phyloP scores from a whole-genome alignment of 2,113 vertebrate species.

The Mastomys coucha region DNA sequence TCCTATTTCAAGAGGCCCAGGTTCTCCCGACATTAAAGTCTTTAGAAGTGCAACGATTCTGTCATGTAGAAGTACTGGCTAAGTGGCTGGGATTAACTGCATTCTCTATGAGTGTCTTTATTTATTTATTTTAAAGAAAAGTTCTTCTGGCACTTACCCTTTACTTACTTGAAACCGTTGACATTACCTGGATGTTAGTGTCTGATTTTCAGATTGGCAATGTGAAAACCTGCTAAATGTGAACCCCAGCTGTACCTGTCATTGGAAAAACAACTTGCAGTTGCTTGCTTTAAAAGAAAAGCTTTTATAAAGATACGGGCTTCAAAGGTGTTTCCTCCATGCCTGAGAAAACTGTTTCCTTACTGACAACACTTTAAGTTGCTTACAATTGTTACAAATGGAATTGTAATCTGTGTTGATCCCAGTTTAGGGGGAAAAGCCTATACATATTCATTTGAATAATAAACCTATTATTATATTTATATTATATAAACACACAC shows the following conservation, averaged over 20 bases:
- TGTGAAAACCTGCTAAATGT: neutral
- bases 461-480: too few species aligned
- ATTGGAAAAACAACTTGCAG: constrained; percentile 39
- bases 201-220: constrained; percentile 64
- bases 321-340: constrained; percentile 61
- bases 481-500: too few species aligned
- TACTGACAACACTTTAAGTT: constrained; percentile 43
- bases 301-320: constrained; percentile 18
- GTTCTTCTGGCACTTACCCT: neutral
- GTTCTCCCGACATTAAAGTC: constrained; percentile 26
- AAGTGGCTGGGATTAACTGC: constrained; percentile 41
- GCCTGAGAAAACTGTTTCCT: constrained; percentile 45
- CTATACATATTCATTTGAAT: neutral
- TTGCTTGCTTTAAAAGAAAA: constrained; percentile 62
- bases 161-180: constrained; percentile 4
- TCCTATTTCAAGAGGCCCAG: constrained; percentile 62
- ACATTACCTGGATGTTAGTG: neutral
- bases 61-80: neutral
- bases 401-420: constrained; percentile 27
- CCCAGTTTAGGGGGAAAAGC: neutral
- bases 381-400: constrained; percentile 26
- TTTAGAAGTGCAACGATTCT: constrained; percentile 71
- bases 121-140: neutral
- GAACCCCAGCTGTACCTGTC: constrained; percentile 52
- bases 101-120: constrained; percentile 57